phyloP scores from a whole-genome alignment of 2,888 invertebrate genomes.

The Abscondita cerata region DNA sequence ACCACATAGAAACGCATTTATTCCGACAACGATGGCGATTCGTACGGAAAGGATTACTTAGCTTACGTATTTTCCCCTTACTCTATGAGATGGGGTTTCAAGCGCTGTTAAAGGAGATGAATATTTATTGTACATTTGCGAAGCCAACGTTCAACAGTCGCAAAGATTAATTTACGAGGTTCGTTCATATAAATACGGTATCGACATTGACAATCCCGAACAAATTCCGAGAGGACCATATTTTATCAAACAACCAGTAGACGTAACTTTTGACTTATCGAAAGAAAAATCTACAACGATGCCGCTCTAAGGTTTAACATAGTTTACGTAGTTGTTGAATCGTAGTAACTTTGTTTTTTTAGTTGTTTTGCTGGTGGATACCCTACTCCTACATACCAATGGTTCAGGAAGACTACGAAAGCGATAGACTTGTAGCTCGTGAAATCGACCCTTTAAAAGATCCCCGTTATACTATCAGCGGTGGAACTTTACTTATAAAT shows the following conservation, averaged over 20 bases:
- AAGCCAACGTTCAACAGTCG: constrained; percentile 78
- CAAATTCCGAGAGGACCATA: constrained; percentile 87
- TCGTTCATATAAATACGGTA: constrained; percentile 84
- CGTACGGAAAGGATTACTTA: constrained; percentile 73
- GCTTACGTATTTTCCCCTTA: constrained; percentile 78
- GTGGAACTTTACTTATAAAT: constrained; percentile 89
- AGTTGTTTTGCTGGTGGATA: constrained; percentile 86
- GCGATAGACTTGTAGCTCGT: constrained; percentile 74
- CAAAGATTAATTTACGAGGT: constrained; percentile 76
- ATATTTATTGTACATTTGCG: constrained; percentile 84
- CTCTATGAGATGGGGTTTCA: constrained; percentile 84
- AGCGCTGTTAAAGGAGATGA: constrained; percentile 81
- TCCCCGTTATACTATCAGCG: constrained; percentile 83
- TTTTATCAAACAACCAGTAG: constrained; percentile 84
- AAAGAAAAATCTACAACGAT: constrained; percentile 74
- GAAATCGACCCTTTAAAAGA: constrained; percentile 81
- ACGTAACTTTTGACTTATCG: constrained; percentile 83
- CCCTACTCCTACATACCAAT: constrained; percentile 88
- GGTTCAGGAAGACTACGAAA: constrained; percentile 90
- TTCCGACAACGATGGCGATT: constrained; percentile 69
- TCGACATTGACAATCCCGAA: constrained; percentile 80
- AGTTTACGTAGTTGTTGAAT: constrained; percentile 23
- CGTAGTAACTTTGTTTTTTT: constrained; percentile 20
- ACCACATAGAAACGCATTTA: constrained; percentile 82
- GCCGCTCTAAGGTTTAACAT: constrained; percentile 68